Conservation (phyloP, 2,888 invertebrate species). For the Heliconius ismenius region DNA sequence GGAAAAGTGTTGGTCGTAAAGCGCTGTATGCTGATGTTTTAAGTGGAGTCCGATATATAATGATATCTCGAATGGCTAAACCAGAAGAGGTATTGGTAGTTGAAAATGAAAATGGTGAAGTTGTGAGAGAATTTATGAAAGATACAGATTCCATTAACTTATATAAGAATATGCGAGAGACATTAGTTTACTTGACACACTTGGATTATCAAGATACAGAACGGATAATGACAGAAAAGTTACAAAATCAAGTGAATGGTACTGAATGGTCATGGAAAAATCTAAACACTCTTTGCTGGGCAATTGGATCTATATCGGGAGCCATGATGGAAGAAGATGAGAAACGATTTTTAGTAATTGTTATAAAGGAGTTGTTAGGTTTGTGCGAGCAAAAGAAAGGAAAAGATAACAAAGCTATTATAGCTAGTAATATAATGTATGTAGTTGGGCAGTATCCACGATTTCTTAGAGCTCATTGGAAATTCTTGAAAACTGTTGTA, state of each 20-base stretch:
- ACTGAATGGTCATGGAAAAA: constrained; percentile 99
- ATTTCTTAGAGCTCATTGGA: constrained; percentile 99
- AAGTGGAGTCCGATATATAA: constrained; percentile 95
- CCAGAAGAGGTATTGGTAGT: constrained; percentile 99
- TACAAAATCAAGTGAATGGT: constrained; percentile 99
- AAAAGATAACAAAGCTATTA: constrained; percentile 99
- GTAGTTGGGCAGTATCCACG: constrained; percentile 99
- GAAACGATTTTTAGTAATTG: constrained; percentile 98
- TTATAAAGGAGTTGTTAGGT: constrained; percentile 98
- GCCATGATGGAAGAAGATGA: constrained; percentile 99
- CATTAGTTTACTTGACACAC: constrained; percentile 98
- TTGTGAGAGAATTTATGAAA: constrained; percentile 99
- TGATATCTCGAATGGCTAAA: constrained; percentile 99
- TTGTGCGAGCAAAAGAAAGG: constrained; percentile 99
- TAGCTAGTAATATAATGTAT: constrained; percentile 99
- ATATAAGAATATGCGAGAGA: constrained; percentile 99
- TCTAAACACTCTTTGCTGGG: constrained; percentile 99
- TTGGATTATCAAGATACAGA: constrained; percentile 99
- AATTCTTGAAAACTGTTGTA: constrained; percentile 99
- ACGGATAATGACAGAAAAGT: constrained; percentile 98
- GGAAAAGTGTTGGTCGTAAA: constrained; percentile 82
- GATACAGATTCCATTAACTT: constrained; percentile 99
- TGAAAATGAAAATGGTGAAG: constrained; percentile 99
- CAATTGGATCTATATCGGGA: constrained; percentile 99
- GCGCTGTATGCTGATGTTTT: constrained; percentile 90